Evolutionary conservation across 2,113 vertebrate species (phyloP).

Genomic region (Ammodramus savannarum): DNA sequence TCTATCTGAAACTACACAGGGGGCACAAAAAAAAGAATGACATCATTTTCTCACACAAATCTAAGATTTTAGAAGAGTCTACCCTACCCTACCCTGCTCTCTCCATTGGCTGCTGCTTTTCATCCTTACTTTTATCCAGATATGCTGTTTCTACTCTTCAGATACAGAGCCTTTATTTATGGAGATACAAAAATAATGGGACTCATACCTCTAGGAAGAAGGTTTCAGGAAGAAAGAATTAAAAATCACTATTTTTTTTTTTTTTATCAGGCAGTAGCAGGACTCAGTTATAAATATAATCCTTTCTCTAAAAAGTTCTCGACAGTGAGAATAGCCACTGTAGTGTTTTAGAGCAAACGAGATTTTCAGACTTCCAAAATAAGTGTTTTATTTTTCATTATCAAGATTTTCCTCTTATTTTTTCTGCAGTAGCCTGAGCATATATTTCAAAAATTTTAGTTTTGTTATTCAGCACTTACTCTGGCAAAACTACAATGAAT

Average conservation of each 20-base stretch:
- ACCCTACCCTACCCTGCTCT: neutral
- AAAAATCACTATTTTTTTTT: neutral
- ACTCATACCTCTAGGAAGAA: neutral
- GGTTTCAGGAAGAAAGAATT: neutral
- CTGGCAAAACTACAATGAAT: slow-evolving; percentile 25
- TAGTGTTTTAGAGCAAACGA: neutral
- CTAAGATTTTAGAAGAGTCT: neutral
- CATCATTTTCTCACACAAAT: neutral
- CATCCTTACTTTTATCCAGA: neutral
- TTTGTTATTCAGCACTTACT: slow-evolving; percentile 35
- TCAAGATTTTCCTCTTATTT: neutral
- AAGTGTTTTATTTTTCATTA: neutral
- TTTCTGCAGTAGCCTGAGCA: slow-evolving; percentile 30
- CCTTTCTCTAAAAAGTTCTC: neutral
- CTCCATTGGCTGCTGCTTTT: neutral
- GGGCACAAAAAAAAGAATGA: neutral
- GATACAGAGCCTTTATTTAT: neutral
- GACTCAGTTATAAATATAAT: neutral
- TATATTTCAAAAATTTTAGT: slow-evolving; percentile 4
- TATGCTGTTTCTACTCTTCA: neutral
- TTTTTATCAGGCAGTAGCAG: neutral
- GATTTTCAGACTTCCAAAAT: neutral
- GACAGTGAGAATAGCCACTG: neutral
- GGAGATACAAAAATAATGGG: neutral
- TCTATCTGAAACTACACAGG: neutral